Conservation (phyloP, 1,140 invertebrate genomes). For the Hypsibius dujardini region DNA sequence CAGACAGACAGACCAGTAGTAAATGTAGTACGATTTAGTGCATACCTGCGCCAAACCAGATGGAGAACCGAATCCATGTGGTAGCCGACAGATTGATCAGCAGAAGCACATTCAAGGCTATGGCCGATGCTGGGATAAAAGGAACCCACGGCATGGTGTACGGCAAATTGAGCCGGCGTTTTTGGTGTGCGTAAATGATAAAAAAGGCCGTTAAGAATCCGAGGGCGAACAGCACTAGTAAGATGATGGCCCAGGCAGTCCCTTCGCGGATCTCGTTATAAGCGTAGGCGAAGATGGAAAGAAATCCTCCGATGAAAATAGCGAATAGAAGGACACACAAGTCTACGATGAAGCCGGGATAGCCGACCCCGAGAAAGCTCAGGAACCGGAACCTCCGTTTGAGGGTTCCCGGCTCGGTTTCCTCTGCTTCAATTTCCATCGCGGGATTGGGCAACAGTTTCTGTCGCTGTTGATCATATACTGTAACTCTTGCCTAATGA, state of each 20-base stretch:
- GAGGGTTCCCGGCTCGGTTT: too few species aligned
- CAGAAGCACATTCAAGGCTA: conserved; percentile 23
- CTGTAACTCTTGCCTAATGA: too few species aligned
- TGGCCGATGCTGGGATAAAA: conserved; percentile 20
- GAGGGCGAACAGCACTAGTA: background rate
- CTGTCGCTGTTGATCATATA: background rate
- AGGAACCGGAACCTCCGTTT: background rate
- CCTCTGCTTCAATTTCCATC: too few species aligned
- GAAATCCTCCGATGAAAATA: background rate
- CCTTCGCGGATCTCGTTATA: background rate
- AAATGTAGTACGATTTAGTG: background rate
- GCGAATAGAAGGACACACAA: background rate
- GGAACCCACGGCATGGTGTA: conserved; percentile 24
- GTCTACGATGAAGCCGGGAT: background rate
- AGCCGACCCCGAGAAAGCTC: background rate
- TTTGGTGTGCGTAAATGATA: background rate
- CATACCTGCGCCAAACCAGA: conserved; percentile 22
- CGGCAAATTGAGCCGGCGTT: conserved; percentile 17
- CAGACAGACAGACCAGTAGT: background rate
- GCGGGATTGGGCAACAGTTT: too few species aligned
- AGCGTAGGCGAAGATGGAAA: background rate
- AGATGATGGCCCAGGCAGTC: background rate
- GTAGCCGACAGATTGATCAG: conserved; percentile 21
- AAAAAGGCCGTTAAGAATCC: background rate
- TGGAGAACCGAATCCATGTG: conserved; percentile 23